Base-by-base conservation (phyloP, 2,888 invertebrate species). In the Metalampra italica region DNA sequence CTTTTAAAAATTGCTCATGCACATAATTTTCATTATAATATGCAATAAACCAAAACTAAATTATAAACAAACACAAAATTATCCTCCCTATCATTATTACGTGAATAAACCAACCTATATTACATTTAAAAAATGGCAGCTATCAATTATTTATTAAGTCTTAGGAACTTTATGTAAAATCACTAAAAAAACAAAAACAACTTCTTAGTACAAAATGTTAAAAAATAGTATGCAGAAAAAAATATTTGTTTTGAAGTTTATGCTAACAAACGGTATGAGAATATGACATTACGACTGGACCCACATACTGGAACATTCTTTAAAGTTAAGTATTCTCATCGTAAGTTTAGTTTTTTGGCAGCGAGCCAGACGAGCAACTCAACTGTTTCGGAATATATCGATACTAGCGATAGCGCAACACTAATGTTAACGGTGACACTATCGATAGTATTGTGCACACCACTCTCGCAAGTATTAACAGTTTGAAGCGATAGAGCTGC, bases 101-200 rank as follows among this genome's bases (percentile, higher is more conserved):
- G 66, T 60, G 62, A 64, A 60, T 68, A 61, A 67, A 72, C 5
- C 67, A 59, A 62, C 66, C 70, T 68, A 53, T 57, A 65, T 58
- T 46, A 63, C 64, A 64, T 65, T n/a, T 38, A 37, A 66, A 71
- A 78, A 81, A 86, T 85, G 87, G 86, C 86, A 85, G 80, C 80
- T 79, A 77, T 63, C 73, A 72, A 68, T 76, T 77, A 77, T 75
- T 76, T 77, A 77, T 75, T 72, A 75, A 78, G 72, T 77, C 69
- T 75, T 85, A 87, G 87, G 87, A 87, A 87, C 87, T 84, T 80
- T 83, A 67, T 76, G 75, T 78, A 64, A 65, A 64, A 79, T 79
- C 75, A 80, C 72, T 73, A 73, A 69, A 69, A 49, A 57, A 60
- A 57, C 53, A 59, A 56, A 51, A 56, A 53, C 51, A 43, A 47